Percentiles rank a stretch among this genome's conserved stretches.
These are phyloP conservation scores for Eutolmus rufibarbis DNA, from an alignment of 2,888 invertebrate species.

Conservation along the genomic window DNA sequence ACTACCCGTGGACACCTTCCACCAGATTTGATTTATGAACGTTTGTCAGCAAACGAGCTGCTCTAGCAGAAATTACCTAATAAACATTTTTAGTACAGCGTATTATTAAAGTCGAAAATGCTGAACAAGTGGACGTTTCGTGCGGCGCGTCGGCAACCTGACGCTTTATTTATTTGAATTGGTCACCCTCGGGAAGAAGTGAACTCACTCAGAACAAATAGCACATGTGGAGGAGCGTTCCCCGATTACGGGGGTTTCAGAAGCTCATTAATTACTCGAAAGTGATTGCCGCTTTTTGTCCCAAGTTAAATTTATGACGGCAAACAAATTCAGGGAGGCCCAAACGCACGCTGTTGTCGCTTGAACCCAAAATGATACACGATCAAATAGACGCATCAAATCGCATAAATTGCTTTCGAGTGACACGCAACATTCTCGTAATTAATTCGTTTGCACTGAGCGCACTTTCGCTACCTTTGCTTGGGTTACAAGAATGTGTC, in stretches of 20 bases:
- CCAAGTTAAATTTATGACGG: neutral
- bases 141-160: neutral
- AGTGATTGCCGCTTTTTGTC: constrained; percentile 20
- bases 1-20: neutral
- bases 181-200: neutral
- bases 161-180: neutral
- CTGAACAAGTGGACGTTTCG: neutral
- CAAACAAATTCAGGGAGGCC: neutral
- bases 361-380: neutral
- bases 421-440: constrained; percentile 21
- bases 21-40: neutral
- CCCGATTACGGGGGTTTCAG: neutral
- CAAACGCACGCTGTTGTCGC: neutral
- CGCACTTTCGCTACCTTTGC: neutral
- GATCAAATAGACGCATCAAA: constrained; percentile 13
- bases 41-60: neutral
- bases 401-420: constrained; percentile 7
- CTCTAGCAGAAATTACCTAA: neutral
- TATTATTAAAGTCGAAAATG: neutral
- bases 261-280: neutral
- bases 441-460: constrained; percentile 14
- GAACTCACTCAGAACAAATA: constrained; percentile 12
- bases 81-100: neutral
- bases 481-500: neutral
- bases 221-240: neutral